Evolutionary conservation across 2,113 vertebrate species (phyloP), one percentile per base, ranked within the genome.

Genomic region (Oncorhynchus clarkii): DNA sequence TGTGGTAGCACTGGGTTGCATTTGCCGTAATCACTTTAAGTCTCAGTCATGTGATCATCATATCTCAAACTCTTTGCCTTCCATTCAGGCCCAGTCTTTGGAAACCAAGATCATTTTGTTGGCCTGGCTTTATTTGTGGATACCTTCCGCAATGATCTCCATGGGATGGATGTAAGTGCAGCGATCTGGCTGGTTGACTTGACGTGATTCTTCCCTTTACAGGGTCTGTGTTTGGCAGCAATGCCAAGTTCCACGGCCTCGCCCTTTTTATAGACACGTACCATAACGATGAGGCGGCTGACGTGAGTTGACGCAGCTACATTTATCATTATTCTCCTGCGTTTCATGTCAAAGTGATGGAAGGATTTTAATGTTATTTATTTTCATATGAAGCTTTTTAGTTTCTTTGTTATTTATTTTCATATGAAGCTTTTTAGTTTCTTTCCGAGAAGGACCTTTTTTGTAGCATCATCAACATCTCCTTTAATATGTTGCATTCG

Each of bases 191-290:
- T 74, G 26, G 51, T 67, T 87, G 83, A 90, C 85, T 79, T 54
- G 2, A 84, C 86, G 82, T 83, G 81, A 77, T 81, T 86, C 82
- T 82, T 78, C 89, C 83, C 88, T 91, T 69, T 69, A 65, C 90
- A 99, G 98, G 98, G 72, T 95, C 96, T 72, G 95, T 97, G 70
- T 98, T 97, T 94, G 97, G 96, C 93, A 97, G 95, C 94, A 97
- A 95, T 90, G 96, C 95, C 85, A 92, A 95, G 72, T 99, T 98
- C 86, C 96, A 97, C 0, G 97, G 98, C 26, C 91, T 99, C 91
- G 97, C 96, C 20, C 91, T 98, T 75, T 99, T 98, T 92, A 90
- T 99, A 90, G 97, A 99, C 89, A 98, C 98, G 0, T 99, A 99
- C 73, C 96, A 96, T 88, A 99, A 99, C 1, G 96, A 98, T 79